phyloP scores from a whole-genome alignment of 2,888 invertebrate species.

The Sabatieria punctata region DNA sequence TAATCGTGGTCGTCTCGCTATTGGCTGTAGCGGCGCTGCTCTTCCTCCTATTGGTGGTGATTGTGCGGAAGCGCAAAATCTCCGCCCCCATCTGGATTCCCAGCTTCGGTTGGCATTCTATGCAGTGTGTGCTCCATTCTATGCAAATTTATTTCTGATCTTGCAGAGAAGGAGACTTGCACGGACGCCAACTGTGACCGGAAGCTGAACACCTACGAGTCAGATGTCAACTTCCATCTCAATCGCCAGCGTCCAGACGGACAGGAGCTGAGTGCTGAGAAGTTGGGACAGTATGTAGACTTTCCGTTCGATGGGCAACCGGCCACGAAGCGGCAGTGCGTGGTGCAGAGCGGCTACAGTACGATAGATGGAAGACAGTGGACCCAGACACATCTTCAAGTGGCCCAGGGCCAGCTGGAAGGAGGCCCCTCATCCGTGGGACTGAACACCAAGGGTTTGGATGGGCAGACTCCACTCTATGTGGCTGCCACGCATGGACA shows the following conservation, averaged over 20 bases:
- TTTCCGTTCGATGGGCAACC: neutral
- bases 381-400: too few species aligned
- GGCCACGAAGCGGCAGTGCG: neutral
- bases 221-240: neutral
- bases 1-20: constrained; percentile 3
- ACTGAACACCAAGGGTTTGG: constrained; percentile 6
- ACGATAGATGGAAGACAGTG: too few species aligned
- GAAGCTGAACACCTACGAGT: neutral
- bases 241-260: neutral
- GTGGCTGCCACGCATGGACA: constrained; percentile 6
- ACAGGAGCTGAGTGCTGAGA: neutral
- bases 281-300: neutral
- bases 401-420: too few species aligned
- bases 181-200: too few species aligned
- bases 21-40: constrained; percentile 4
- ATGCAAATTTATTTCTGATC: too few species aligned
- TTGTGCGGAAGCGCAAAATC: constrained; percentile 10
- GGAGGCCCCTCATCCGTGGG: too few species aligned
- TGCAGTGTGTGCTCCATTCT: neutral
- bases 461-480: constrained; percentile 6
- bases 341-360: neutral
- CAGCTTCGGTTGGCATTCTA: neutral
- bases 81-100: constrained; percentile 12
- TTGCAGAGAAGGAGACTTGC: neutral
- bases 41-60: constrained; percentile 5